Base-by-base conservation (phyloP, 2,113 vertebrate species). In the Okapia johnstoni region DNA sequence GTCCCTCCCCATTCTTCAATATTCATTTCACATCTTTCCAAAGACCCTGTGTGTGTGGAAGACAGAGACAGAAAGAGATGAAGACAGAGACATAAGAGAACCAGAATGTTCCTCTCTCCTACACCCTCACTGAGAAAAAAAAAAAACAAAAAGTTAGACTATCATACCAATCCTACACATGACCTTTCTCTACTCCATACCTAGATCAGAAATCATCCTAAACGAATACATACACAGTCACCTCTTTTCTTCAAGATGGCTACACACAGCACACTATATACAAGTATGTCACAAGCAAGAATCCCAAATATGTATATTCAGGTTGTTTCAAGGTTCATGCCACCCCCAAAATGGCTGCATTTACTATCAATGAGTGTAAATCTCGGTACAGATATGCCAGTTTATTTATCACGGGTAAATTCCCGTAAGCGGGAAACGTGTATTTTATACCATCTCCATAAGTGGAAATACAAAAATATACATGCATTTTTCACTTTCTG, bases 351-450 rank as follows among this genome's bases (percentile, higher is more conserved):
- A 2, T 28, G 43, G 28, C 48, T 43, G 0, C 48, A 30, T 11
- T 48, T 54, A 43, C 25, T 19, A 16, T 25, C 66, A 76, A 13
- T 26, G 10, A 7, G 23, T 40, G 8, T 9, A 30, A 63, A 52
- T 16, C 55, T 58, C 40, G 3, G 14, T 26, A 33, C 19, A 33
- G 17, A 85, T 6, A 8, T 46, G 21, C 12, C 25, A 17, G 16
- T 36, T 83, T 55, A 36, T 66, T 33, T 40, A 81, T 76, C 77
- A 33, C 26, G 25, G 25, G 52, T 28, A 63, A 63, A 77, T 48
- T 60, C 30, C 55, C 8, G 0, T 9, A 83, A 36, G 25, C 30
- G 6, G 63, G 40, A 66, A 66, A 55, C 4, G 0, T 15, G 0
- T 21, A n/a, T 26, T 40, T 36, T 28, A 61, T 88, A 61, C n/a